Evolutionary conservation across 2,113 vertebrate species (phyloP).

Genomic region (Petrocephalus microphthalmus): DNA sequence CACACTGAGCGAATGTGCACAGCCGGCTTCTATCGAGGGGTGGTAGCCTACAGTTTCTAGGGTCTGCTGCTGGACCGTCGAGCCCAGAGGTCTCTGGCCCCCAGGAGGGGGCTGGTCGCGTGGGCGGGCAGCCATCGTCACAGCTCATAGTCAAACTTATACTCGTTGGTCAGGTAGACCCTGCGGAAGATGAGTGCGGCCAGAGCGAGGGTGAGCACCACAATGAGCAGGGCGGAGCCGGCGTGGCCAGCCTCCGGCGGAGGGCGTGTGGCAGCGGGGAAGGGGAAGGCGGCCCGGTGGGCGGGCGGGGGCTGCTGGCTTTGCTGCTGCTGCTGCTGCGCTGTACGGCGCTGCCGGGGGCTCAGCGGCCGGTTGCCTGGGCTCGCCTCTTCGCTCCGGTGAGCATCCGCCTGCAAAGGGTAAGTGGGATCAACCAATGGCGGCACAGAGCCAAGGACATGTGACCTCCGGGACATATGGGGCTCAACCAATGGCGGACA

Average conservation of each 20-base stretch:
- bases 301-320: constrained; percentile 57
- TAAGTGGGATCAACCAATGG: background rate
- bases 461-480: too few relatives aligned
- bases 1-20: background rate
- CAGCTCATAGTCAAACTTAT: constrained; percentile 86
- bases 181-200: constrained; percentile 90
- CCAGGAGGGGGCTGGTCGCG: background rate
- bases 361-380: constrained; percentile 62
- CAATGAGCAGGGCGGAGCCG: constrained; percentile 75
- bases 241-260: constrained; percentile 64
- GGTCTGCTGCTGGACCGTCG: background rate
- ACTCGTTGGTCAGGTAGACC: constrained; percentile 87
- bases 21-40: background rate
- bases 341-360: constrained; percentile 79
- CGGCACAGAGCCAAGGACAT: too few relatives aligned
- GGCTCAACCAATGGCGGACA: background rate
- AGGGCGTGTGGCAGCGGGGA: constrained; percentile 56
- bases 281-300: constrained; percentile 56
- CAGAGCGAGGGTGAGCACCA: constrained; percentile 83
- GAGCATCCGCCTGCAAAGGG: constrained; percentile 52
- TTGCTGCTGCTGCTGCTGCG: constrained; percentile 54
- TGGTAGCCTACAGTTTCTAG: background rate
- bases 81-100: background rate
- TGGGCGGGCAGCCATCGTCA: constrained; percentile 47
- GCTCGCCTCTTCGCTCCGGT: constrained; percentile 33